Evolutionary conservation across 2,797 vertebrate species (phyloP), one percentile per base, ranked within the genome.

Genomic region (Vultur gryphus): DNA sequence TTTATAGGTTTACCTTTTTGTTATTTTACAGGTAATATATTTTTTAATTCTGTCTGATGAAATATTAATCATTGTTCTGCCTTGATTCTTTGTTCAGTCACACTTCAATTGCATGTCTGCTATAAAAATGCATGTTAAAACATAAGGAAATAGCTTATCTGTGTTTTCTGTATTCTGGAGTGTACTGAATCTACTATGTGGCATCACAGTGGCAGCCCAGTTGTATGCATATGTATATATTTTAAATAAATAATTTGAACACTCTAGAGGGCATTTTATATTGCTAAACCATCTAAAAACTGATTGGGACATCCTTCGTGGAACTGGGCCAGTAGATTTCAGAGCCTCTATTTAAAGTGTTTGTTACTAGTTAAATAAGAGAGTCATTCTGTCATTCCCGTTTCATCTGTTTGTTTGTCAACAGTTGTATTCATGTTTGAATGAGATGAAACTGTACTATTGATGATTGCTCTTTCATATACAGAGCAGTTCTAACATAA

Each of bases 341-440:
- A 96, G 87, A 95, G 77, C 96, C 94, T 97, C 93, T 96, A 10
- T 96, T 94, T 97, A 87, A 95, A 96, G 78, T 81, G 66, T 95
- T 98, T 97, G 66, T 95, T 96, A 87, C 90, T 96, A 85, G 89
- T 85, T 97, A 95, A 95, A 92, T 95, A 96, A 92, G 76, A 93
- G 95, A 97, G 70, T 94, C 88, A 77, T 97, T 96, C 91, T 89
- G 72, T 87, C 93, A 92, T 90, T 62, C 37, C 78, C 25, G 57
- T 97, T 97, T 95, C 84, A 86, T 89, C 83, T 52, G 91, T 84
- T 89, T 97, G 90, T 97, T 97, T 96, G 95, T 97, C 95, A 97
- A 75, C 81, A 97, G 92, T 59, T 84, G 28, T 84, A 46, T 93
- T 97, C 67, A 16, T 92, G 91, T 96, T 95, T 95, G 94, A 96